Evolutionary conservation across 2,888 invertebrate genomes (phyloP), one percentile per base, ranked within the genome.

Genomic region (Lacanobia oleracea): DNA sequence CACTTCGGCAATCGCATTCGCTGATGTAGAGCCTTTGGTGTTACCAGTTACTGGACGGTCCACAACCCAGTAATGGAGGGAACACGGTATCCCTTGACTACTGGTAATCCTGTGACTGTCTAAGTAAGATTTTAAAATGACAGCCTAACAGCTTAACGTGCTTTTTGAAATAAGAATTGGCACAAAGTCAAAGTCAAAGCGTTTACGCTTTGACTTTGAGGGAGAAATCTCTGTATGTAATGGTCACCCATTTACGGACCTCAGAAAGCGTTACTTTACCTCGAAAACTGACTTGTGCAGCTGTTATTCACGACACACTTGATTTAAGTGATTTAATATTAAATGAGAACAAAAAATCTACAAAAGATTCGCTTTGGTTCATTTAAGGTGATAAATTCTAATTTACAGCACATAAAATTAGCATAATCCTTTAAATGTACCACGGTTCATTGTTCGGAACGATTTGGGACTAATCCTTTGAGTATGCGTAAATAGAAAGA

Each of bases 371-470:
- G 57, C 0, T 56, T 6, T 21, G 48, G 45, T 76, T 81, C 67
- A 67, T 75, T 67, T 75, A 69, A 56, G 53, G 66, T 50, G 59
- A 65, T 65, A 69, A 75, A 82, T 70, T 66, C 40, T 59, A 63
- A 75, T 82, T 82, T 79, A 79, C 65, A 43, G 62, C 23, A 33
- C 33, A 78, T 74, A 59, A 68, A 63, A 83, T 84, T 79, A 48
- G 14, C 85, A 83, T 84, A 84, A 84, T 82, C 71, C 61, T 75
- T 76, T 67, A 21, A 23, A 62, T 62, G 23, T 68, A 68, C 48
- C 33, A 53, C 57, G 48, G 65, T 62, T 75, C 27, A 64, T 74
- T 73, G 72, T 78, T 69, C 48, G 62, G n/a, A 57, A 14, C 62
- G 53, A 54, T 66, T 69, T 65, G 53, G 9, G 33, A 23, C 21